Conservation (phyloP, 1,140 invertebrate genomes). For the Eriosoma lanigerum region DNA sequence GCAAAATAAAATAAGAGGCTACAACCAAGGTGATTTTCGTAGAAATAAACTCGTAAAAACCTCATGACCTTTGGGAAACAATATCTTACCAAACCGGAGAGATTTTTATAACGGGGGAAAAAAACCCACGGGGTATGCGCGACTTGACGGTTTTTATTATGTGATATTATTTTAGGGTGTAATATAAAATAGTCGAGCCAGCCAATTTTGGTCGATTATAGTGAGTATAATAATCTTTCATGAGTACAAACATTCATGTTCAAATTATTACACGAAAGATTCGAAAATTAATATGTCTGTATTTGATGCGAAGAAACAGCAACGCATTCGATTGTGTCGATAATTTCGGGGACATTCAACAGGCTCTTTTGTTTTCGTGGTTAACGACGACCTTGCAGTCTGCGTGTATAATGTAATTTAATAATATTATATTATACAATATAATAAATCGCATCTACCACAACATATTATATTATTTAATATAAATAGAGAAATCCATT, state of each 20-base stretch:
- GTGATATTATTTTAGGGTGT: not conserved
- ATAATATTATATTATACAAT: not conserved
- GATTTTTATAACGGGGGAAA: not conserved
- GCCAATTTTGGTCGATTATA: no score
- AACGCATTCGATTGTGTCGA: not conserved
- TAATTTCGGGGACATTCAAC: not conserved
- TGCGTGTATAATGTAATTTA: not conserved
- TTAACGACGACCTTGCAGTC: not conserved
- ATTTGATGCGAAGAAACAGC: not conserved
- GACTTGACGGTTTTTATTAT: not conserved
- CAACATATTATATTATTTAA: not conserved
- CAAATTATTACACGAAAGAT: not conserved
- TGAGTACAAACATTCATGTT: not conserved
- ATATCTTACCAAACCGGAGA: not conserved
- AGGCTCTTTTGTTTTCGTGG: slow-evolving; percentile 1
- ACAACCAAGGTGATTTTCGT: slow-evolving; percentile 7
- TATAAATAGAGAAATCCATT: not conserved
- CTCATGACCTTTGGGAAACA: not conserved
- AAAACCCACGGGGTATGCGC: not conserved
- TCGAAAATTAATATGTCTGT: not conserved
- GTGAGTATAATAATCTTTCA: not conserved
- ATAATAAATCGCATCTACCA: not conserved
- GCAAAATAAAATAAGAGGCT: not conserved
- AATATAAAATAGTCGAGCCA: no score
- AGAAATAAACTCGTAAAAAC: not conserved